These are phyloP conservation scores for Cecidostiba fungosa DNA, from an alignment of 2,888 invertebrate species.

Conservation along the genomic window DNA sequence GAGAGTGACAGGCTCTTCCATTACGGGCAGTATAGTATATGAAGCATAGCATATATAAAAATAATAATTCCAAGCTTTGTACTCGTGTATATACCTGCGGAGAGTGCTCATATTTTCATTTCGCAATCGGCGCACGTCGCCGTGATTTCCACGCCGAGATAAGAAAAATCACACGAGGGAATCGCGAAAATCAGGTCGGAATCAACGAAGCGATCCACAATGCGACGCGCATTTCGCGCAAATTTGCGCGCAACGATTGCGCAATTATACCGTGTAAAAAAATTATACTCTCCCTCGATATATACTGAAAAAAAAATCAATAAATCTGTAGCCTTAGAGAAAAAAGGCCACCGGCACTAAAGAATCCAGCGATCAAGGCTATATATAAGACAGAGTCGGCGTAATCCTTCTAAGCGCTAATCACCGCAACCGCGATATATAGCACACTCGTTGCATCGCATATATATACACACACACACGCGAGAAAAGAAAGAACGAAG, in stretches of 20 bases:
- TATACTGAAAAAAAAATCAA: neutral
- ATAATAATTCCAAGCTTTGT: too few relatives aligned
- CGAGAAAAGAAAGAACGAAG: slow-evolving; percentile 52
- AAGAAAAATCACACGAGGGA: neutral
- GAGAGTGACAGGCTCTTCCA: neutral
- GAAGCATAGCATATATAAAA: too few relatives aligned
- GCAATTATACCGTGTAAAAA: neutral
- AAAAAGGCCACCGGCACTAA: neutral
- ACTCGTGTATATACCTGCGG: neutral
- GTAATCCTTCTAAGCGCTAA: slow-evolving; percentile 50
- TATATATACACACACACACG: neutral
- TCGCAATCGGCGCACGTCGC: slow-evolving; percentile 1
- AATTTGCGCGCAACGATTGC: too few relatives aligned
- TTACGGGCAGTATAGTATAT: neutral
- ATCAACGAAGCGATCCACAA: slow-evolving; percentile 53
- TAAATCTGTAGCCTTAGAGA: neutral
- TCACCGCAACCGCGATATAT: neutral
- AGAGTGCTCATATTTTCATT: neutral
- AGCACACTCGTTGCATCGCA: neutral
- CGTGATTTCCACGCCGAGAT: slow-evolving; percentile 4
- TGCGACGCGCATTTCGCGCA: slow-evolving; percentile 1
- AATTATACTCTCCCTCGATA: neutral
- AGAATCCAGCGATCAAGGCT: slow-evolving; percentile 4
- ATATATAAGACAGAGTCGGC: neutral
- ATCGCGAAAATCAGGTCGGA: slow-evolving; percentile 50